These are phyloP conservation scores for Venturia canescens DNA, from an alignment of 1,140 invertebrate genomes.

Conservation along the genomic window DNA sequence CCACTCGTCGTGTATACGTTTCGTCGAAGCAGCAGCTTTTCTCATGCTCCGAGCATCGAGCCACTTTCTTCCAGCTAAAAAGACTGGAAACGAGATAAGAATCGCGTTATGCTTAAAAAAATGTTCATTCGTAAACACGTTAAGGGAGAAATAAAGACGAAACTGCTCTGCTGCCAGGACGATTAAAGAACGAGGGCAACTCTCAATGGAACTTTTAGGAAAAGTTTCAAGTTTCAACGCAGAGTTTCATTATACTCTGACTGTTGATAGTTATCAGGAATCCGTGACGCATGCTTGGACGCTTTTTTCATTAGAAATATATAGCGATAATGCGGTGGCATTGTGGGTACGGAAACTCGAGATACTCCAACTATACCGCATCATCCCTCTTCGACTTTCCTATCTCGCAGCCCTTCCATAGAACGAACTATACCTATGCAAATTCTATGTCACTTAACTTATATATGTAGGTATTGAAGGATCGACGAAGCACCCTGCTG, in stretches of 20 bases:
- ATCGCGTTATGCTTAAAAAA: background rate
- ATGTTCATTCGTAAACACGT: too few relatives aligned
- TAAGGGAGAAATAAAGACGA: too few relatives aligned
- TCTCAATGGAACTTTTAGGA: too few relatives aligned
- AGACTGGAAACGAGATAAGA: background rate
- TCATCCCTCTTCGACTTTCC: background rate
- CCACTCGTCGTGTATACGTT: constrained; percentile 29
- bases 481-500: constrained; percentile 31
- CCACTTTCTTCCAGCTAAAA: background rate
- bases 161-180: too few relatives aligned
- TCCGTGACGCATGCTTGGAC: too few relatives aligned
- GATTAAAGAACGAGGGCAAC: too few relatives aligned
- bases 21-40: constrained; percentile 27
- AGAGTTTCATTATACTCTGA: too few relatives aligned
- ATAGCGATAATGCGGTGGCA: too few relatives aligned
- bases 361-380: background rate
- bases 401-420: background rate
- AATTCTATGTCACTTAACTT: constrained; percentile 30
- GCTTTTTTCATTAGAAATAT: too few relatives aligned
- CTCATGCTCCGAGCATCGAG: background rate
- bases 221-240: too few relatives aligned
- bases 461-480: constrained; percentile 19
- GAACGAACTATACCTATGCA: constrained; percentile 29
- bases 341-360: background rate
- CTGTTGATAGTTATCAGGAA: too few relatives aligned